Evolutionary conservation across 2,113 vertebrate species (phyloP), one percentile per base, ranked within the genome.

Genomic region (Urocynchramus pylzowi): DNA sequence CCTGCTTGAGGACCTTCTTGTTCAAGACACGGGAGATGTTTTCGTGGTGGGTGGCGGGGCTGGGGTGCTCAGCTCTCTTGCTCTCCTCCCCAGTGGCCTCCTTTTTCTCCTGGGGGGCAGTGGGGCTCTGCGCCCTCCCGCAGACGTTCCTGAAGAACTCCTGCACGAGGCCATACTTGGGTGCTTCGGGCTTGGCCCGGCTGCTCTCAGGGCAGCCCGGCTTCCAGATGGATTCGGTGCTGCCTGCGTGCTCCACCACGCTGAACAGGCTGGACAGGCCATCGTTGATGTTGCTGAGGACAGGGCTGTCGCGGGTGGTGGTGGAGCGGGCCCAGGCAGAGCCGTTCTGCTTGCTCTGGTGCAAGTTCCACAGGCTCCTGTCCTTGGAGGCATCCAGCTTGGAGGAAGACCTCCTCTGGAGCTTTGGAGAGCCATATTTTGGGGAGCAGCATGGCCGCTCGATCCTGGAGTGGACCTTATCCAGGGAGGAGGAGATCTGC

Each of bases 261-360:
- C 99, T 99, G 97, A 99, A 99, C 92, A 99, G 98, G 98, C 99
- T 99, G 93, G 99, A 99, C 52, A 99, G 98, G 53, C 99, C 99
- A 0, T 99, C 99, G 0, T 99, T 99, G 97, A 99, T 98, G 84
- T 99, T 99, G 70, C 98, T 99, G 82, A 99, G 98, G 71, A 99
- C 99, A 0, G 99, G 99, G 97, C 99, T 99, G 97, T 99, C 99
- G 2, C 99, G 98, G 6, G 99, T 99, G 50, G 99, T 99, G 95
- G 99, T 99, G 92, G 99, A 99, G 45, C 99, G 99, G 13, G 99
- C 99, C 99, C 99, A 99, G 44, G 99, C 99, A 0, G 99, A 99
- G 80, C 99, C 99, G 0, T 98, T 99, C 75, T 99, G 97, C 67
- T 99, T 98, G 91, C 99, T 98, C 95, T 99, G 99, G 89, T 99